A percentile compares a stretch with the other conserved stretches of the same genome.
phyloP scores from a whole-genome alignment of 2,888 invertebrate species.

The Eristalis intricaria region DNA sequence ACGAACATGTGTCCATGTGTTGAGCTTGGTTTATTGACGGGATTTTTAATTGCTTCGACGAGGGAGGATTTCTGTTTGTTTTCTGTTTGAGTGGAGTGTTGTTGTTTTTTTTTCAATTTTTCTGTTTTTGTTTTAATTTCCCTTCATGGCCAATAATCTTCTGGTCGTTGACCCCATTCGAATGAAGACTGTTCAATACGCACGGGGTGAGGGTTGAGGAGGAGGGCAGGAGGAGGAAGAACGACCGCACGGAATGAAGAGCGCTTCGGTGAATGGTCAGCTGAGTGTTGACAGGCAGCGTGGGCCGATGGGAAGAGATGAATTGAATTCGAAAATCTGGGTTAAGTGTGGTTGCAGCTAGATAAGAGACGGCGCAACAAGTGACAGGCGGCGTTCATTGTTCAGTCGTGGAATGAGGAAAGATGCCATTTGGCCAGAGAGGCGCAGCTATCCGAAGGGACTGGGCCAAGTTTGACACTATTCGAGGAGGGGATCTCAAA shows the following conservation, averaged over 20 bases:
- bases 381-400: background rate
- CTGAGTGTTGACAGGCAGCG: background rate
- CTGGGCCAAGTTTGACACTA: background rate
- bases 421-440: background rate
- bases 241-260: background rate
- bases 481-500: background rate
- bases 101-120: background rate
- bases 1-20: conserved; percentile 2
- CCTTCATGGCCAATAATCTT: conserved; percentile 4
- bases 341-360: background rate
- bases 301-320: background rate
- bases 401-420: background rate
- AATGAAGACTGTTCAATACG: background rate
- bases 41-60: conserved; percentile 68
- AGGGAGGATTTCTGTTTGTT: conserved; percentile 49
- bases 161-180: background rate
- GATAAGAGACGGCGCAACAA: background rate
- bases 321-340: background rate
- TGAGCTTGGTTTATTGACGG: conserved; percentile 60
- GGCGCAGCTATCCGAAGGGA: background rate
- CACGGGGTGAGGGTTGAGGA: background rate
- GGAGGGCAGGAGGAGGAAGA: too few species aligned
- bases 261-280: background rate
- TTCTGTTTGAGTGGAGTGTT: conserved; percentile 31
- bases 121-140: background rate